Evolutionary conservation across 2,888 invertebrate genomes (phyloP).

Genomic region (Heteropelma amictum): DNA sequence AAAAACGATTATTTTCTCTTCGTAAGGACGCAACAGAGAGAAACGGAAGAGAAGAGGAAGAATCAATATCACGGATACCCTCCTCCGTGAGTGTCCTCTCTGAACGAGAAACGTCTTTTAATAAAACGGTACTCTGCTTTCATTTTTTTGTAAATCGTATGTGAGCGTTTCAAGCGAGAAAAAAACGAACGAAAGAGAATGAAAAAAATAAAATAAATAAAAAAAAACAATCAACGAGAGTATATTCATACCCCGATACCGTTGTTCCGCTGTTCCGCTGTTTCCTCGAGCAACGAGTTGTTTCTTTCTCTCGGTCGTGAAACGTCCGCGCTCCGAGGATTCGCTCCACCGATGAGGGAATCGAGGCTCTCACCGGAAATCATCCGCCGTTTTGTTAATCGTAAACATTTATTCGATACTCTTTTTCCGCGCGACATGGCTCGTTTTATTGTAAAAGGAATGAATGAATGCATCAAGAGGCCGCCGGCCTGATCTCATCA

Average conservation of each 20-base stretch:
- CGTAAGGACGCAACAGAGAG: constrained; percentile 14
- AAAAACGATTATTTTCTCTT: constrained; percentile 43
- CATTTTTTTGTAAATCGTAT: constrained; percentile 68
- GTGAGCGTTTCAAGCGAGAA: constrained; percentile 50
- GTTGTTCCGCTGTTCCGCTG: no score
- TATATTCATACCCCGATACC: no score
- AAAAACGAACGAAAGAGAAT: no score
- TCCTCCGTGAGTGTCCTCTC: constrained; percentile 58
- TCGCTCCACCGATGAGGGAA: no score
- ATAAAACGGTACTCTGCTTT: constrained; percentile 74
- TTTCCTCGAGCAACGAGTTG: no score
- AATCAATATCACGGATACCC: constrained; percentile 33
- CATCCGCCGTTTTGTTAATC: no score
- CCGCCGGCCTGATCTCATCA: constrained; percentile 58
- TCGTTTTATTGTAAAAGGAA: no score
- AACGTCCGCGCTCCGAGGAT: not conserved
- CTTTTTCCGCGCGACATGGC: not conserved
- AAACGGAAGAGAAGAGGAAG: not conserved
- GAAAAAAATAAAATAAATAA: constrained; percentile 2
- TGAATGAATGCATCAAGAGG: constrained; percentile 44
- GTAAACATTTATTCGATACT: not conserved
- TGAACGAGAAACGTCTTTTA: constrained; percentile 68
- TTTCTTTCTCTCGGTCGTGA: not conserved
- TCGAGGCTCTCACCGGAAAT: no score
- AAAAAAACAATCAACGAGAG: constrained; percentile 5